Base-by-base conservation (phyloP, 2,797 vertebrate species). In the Oreonectes daqikongensis region DNA sequence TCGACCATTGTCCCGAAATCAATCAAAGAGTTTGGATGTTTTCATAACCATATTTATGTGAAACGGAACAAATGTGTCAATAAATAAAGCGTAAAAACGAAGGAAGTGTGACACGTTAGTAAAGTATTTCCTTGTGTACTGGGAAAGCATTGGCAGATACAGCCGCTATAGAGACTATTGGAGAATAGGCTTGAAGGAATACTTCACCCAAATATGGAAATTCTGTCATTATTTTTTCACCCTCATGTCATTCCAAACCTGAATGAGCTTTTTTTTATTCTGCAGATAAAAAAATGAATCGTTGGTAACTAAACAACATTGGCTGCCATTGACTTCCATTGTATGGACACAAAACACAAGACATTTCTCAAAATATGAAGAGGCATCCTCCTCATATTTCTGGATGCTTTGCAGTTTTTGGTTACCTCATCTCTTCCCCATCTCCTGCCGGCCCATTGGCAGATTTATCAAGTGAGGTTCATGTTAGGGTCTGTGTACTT, bases 391-490 rank as follows among this genome's bases (percentile, higher is more conserved):
- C 30, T 14, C 20, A 46, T 50, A 35, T 63, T 68, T 17, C 26
- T 22, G 48, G 24, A 17, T 9, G 14, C 12, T 32, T 26, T 18
- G 14, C 52, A 46, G n/a, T 59, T 68, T 64, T 30, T 44, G 26
- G 17, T 40, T 30, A 30, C 20, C 35, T 40, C 60, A 22, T 28
- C 35, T 53, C 18, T 65, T 35, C 35, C 53, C 57, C 66, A 5
- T 72, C 44, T 60, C 48, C 64, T 65, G 14, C 12, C 52, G 55
- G 28, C 38, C 65, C 40, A 50, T 40, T 65, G 40, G 52, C 74
- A 75, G 57, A 48, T 71, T 75, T 30, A 28, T 77, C 9, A 18
- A 38, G 75, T 35, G n/a, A 74, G 72, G 81, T 82, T 84, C 81
- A 84, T 28, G 26, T 68, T n/a, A 15, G 52, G 73, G 79, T 81